Evolutionary conservation across 2,113 vertebrate genomes (phyloP).

Genomic region (Aptenodytes forsteri): DNA sequence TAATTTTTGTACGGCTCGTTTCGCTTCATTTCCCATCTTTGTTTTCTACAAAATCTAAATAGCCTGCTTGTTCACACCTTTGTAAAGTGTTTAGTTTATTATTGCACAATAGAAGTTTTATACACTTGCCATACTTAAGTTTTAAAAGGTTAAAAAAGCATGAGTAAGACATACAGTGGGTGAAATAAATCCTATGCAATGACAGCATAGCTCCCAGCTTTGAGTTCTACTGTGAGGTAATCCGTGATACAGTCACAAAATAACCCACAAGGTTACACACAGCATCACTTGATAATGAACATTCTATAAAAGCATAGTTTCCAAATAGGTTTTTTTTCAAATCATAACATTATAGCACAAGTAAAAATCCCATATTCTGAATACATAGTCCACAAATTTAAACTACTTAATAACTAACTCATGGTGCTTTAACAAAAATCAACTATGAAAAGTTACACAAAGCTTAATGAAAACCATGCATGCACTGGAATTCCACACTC

Average conservation of each 20-base stretch:
- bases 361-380: neutral
- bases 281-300: neutral
- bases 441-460: neutral
- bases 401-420: conserved; percentile 34
- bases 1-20: neutral
- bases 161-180: neutral
- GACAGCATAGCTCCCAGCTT: neutral
- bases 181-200: neutral
- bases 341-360: neutral
- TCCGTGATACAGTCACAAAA: neutral
- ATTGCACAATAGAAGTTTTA: neutral
- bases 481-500: neutral
- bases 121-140: neutral
- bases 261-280: neutral
- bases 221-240: neutral
- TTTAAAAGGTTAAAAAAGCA: neutral
- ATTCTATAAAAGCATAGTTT: neutral
- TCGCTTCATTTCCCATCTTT: neutral
- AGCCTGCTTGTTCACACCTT: neutral
- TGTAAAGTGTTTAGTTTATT: neutral
- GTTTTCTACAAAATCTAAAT: neutral
- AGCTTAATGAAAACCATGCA: conserved; percentile 33
- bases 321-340: neutral
- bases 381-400: neutral
- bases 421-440: neutral